Percentiles rank a stretch among this genome's conserved stretches.
Conservation (phyloP, 2,113 vertebrate species). For the Atlantisia rogersi region DNA sequence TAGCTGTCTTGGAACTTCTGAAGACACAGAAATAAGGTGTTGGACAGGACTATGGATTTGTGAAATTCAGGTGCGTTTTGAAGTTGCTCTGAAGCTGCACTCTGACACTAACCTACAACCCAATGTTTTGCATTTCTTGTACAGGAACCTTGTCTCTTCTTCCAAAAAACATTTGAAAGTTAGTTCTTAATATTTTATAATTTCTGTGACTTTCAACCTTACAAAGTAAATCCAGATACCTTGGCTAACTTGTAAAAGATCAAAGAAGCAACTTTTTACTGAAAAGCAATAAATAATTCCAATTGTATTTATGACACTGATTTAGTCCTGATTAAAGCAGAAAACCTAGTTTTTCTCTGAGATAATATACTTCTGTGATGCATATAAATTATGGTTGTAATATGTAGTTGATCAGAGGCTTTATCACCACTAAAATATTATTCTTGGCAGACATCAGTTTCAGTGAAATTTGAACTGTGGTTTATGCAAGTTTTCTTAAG, state of each 20-base stretch:
- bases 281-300: slow-evolving; percentile 5
- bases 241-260: not conserved
- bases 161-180: not conserved
- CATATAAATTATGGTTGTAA: not conserved
- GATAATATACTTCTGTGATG: not conserved
- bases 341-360: not conserved
- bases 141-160: not conserved
- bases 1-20: not conserved
- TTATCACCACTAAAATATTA: not conserved
- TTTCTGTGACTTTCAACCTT: not conserved
- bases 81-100: not conserved
- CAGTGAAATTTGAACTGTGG: not conserved
- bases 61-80: not conserved
- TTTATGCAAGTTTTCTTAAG: not conserved
- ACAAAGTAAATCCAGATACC: not conserved
- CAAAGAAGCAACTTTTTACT: not conserved
- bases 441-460: slow-evolving; percentile 11
- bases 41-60: not conserved
- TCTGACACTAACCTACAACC: not conserved
- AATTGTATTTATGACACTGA: not conserved
- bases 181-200: not conserved
- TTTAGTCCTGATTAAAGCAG: not conserved
- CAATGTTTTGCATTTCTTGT: not conserved
- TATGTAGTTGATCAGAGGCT: not conserved
- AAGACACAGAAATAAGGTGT: not conserved